Evolutionary conservation across 2,888 invertebrate genomes (phyloP).

Genomic region (Teleiodes luculella): DNA sequence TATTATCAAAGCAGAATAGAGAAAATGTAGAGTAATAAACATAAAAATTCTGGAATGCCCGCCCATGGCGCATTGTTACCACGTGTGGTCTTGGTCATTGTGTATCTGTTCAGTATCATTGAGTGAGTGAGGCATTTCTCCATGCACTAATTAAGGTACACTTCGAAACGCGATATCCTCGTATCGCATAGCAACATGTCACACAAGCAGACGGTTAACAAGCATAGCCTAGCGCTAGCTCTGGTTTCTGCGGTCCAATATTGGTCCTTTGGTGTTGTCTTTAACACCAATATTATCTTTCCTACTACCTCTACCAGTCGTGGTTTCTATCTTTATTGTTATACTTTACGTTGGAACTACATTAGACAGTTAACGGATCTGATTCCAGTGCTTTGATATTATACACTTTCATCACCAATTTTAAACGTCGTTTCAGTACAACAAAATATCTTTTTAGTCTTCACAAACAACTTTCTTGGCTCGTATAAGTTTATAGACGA

Average conservation of each 20-base stretch:
- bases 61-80: background rate
- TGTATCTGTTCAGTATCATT: background rate
- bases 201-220: slow-evolving; percentile 7
- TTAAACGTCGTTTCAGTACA: background rate
- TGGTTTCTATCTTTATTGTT: background rate
- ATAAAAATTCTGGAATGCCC: background rate
- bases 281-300: slow-evolving; percentile 10
- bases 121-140: background rate
- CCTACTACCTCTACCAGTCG: background rate
- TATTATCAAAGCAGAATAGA: background rate
- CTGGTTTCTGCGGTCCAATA: slow-evolving; percentile 13
- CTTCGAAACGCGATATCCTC: slow-evolving; percentile 20
- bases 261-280: background rate
- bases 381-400: background rate
- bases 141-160: slow-evolving; percentile 11
- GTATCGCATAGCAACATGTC: slow-evolving; percentile 13
- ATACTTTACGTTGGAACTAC: background rate
- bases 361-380: background rate
- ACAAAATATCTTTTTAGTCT: background rate
- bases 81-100: background rate
- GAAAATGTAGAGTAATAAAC: background rate
- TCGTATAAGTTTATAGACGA: background rate
- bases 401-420: background rate
- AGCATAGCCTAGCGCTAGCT: slow-evolving; percentile 1
- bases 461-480: background rate